Evolutionary conservation across 2,888 invertebrate genomes (phyloP), one percentile per base, ranked within the genome.

Genomic region (Tipula unca): DNA sequence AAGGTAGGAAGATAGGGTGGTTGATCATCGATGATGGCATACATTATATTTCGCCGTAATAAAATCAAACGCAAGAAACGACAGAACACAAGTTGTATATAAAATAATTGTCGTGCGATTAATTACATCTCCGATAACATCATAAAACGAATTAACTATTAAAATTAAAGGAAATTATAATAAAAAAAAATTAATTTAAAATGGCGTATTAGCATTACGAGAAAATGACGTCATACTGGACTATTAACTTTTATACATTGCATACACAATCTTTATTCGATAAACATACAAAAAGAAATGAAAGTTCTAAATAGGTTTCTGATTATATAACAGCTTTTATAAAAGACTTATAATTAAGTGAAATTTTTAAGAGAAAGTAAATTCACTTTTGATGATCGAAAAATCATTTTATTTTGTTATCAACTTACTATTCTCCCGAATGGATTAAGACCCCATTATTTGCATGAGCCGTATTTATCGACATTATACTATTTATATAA

Each of bases 401-500:
- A 48, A 48, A 48, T n/a, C 4, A 2, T 82, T 82, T 82, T 84
- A 32, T 32, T 1, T 6, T 14, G 82, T 82, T 82, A 3, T 82
- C 3, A 89, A 94, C 95, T 95, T 94, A 99, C 99, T 95, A 94
- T 94, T 99, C 99, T 88, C 98, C 98, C 87, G 96, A 94, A 90
- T 98, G 98, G 89, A 99, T 97, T 86, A 99, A 92, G 69, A 99
- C 98, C 85, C 98, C 98, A 87, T 96, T 96, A 89, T 97, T 96
- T 86, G 97, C 95, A 91, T 99, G 98, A 85, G 99, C 97, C 87
- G 98, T 98, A 91, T 99, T 99, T 87, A 99, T 92, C 87, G 98
- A 97, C 99, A 99, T 98, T 89, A 91, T 92, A 48, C 3, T 42
- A 13, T 1, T 42, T n/a, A 13, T 17, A 48, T 48, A 48, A 17